Percentiles rank a stretch among this genome's conserved stretches.
Conservation (phyloP, 2,113 vertebrate species). For the Trinectes maculatus region DNA sequence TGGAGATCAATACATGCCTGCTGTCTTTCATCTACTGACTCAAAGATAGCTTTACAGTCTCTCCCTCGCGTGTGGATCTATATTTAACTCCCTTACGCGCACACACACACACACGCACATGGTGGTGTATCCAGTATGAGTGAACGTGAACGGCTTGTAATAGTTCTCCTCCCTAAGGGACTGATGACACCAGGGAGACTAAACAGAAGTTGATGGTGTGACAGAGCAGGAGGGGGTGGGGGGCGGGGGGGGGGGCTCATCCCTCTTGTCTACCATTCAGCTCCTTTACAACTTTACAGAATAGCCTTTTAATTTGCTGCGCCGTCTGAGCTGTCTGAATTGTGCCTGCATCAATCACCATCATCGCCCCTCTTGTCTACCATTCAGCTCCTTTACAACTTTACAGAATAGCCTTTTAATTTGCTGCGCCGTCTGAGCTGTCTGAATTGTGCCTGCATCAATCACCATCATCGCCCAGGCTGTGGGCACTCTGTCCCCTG, state of each 20-base stretch:
- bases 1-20: slow-evolving; percentile 30
- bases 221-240: slow-evolving; percentile 41
- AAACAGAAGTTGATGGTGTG: slow-evolving; percentile 74
- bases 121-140: slow-evolving; percentile 45
- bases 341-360: slow-evolving; percentile 84
- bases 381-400: slow-evolving; percentile 83
- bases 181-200: slow-evolving; percentile 77
- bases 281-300: slow-evolving; percentile 85
- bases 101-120: slow-evolving; percentile 17
- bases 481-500: slow-evolving; percentile 71
- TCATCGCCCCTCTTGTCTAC: slow-evolving; percentile 64
- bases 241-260: slow-evolving; percentile 9
- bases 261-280: slow-evolving; percentile 75
- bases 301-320: slow-evolving; percentile 87
- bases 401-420: slow-evolving; percentile 88
- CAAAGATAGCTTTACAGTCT: slow-evolving; percentile 11
- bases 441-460: slow-evolving; percentile 83
- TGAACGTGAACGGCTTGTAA: slow-evolving; percentile 69
- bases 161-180: slow-evolving; percentile 73
- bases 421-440: slow-evolving; percentile 81
- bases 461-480: slow-evolving; percentile 82
- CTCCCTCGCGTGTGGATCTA: slow-evolving; percentile 16
- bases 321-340: slow-evolving; percentile 81
- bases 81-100: slow-evolving; percentile 31
- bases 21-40: slow-evolving; percentile 29